Evolutionary conservation across 92 coral and sea anemone species (phyloP).

Genomic region (Actinostola sp.): DNA sequence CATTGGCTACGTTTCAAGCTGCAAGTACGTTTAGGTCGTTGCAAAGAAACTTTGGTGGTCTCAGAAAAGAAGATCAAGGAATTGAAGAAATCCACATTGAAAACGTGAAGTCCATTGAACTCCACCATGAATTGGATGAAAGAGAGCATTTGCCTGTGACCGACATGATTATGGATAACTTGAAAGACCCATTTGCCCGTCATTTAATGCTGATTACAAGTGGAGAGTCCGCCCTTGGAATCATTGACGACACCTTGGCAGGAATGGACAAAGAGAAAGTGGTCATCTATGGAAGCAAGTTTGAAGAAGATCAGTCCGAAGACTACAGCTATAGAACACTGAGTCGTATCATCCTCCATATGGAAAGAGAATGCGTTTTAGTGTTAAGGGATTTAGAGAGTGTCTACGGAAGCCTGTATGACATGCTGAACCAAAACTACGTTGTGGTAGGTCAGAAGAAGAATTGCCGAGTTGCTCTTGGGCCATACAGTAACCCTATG

Average conservation of each 20-base stretch:
- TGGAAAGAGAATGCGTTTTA: constrained; percentile 61
- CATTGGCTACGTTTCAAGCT: neutral
- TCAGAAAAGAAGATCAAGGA: constrained; percentile 52
- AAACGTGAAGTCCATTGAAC: constrained; percentile 40
- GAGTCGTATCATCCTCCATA: constrained; percentile 55
- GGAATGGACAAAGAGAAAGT: constrained; percentile 36
- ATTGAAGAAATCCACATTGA: constrained; percentile 64
- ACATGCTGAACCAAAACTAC: constrained; percentile 65
- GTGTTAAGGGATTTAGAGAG: constrained; percentile 56
- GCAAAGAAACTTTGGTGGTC: constrained; percentile 98
- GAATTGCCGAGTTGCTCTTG: constrained; percentile 61
- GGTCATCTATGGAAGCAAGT: constrained; percentile 51
- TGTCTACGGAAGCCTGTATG: constrained; percentile 61
- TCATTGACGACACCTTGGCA: constrained; percentile 31
- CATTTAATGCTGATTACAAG: constrained; percentile 65
- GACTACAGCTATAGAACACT: constrained; percentile 58
- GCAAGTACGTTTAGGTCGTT: constrained; percentile 50
- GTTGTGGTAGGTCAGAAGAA: constrained; percentile 47
- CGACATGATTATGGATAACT: constrained; percentile 33
- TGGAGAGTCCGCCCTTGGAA: constrained; percentile 56
- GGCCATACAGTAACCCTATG: constrained; percentile 66
- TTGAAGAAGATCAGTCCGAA: constrained; percentile 57
- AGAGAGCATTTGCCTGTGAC: constrained; percentile 35
- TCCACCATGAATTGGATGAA: constrained; percentile 18
- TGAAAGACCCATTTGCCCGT: constrained; percentile 43